These are phyloP conservation scores for Eupithecia subumbrata DNA, from an alignment of 2,888 invertebrate species.

Conservation along the genomic window DNA sequence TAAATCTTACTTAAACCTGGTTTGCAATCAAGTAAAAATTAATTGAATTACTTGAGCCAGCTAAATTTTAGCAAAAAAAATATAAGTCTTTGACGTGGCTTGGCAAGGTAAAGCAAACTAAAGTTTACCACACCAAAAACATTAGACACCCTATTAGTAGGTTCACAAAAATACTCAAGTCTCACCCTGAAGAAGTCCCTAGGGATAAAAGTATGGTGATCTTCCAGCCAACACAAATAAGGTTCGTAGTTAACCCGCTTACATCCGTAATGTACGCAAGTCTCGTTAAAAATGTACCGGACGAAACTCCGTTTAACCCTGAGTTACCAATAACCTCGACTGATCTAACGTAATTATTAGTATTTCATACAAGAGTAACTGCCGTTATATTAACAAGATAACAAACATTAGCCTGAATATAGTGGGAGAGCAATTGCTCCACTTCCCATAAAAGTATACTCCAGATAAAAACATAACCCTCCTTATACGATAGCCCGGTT, in stretches of 20 bases:
- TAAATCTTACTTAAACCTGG: neutral
- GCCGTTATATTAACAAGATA: conserved; percentile 32
- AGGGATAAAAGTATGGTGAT: no score
- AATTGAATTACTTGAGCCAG: neutral
- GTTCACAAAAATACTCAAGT: neutral
- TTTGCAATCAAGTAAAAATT: neutral
- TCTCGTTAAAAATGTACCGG: neutral
- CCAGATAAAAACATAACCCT: neutral
- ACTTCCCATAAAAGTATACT: conserved; percentile 4
- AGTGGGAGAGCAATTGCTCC: conserved; percentile 21
- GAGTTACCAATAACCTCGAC: neutral
- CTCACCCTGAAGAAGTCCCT: no score
- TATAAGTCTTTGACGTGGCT: neutral
- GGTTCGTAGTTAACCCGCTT: no score
- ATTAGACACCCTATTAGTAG: neutral
- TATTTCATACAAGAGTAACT: conserved; percentile 13
- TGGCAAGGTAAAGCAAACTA: neutral
- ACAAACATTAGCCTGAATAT: conserved; percentile 21
- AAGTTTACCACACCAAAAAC: neutral
- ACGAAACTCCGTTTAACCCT: neutral
- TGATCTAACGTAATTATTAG: conserved; percentile 4
- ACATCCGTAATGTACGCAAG: neutral
- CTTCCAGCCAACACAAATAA: no score
- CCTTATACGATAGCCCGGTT: neutral
- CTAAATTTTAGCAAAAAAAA: neutral